Base-by-base conservation (phyloP, 1,140 invertebrate genomes). In the Caenorhabditis brenneri region DNA sequence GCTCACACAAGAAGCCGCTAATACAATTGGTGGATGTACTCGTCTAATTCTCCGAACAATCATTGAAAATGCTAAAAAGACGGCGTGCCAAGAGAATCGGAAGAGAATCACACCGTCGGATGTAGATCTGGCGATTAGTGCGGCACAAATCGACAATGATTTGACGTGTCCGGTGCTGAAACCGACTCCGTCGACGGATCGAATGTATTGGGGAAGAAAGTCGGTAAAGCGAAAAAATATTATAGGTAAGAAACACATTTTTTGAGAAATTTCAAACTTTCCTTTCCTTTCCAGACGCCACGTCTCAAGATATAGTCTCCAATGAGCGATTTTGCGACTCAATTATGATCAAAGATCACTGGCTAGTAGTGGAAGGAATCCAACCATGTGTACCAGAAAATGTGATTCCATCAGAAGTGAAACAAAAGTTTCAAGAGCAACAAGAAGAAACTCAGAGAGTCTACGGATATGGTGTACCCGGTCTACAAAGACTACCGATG, bases 281-380 rank as follows among this genome's bases (percentile, higher is more conserved):
- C n/a, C 39, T 42, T 6, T 42, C 5, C 2, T 58, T 65, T 65
- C 36, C 58, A 65, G 58, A 65, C 19, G 58, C 58, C 5, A 65
- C 22, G 2, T 65, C 65, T 4, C 12, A 33, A 24, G 65, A 74
- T 42, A 74, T 74, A 0, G 65, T 74, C 2, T 74, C 65, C 12
- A 33, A 42, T 7, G 65, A 74, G 24, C 36, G 65, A 7, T 74
- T 74, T 24, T 74, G 65, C 24, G 65, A 74, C 5, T 74, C 65
- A 46, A 74, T 74, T 10, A 74, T 74, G 65, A 74, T 74, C 12
- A 74, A 74, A 24, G 65, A 74, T 74, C 65, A 74, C n/a, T 74
- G 65, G 65, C n/a, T 74, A 46, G 65, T 74, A 9, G 65, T 74
- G 12, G 65, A 74, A 12, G 65, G 65, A 27, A 31, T 74, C 42